Percentiles rank a stretch among this genome's conserved stretches.
phyloP scores from a whole-genome alignment of 2,888 invertebrate species.

The Cantharis rufa region DNA sequence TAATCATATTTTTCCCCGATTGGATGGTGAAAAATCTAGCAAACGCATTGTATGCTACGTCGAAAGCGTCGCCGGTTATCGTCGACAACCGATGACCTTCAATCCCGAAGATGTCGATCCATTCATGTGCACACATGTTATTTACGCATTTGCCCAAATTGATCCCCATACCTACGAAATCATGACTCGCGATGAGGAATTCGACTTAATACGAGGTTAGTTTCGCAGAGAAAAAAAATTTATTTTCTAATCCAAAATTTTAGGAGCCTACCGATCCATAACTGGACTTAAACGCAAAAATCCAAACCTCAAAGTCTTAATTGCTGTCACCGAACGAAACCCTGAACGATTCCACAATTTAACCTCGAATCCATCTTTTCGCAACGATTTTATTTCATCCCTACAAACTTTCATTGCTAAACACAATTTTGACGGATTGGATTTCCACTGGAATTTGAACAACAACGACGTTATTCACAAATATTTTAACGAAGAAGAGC shows the following conservation, averaged over 20 bases:
- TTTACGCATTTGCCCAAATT: conserved; percentile 73
- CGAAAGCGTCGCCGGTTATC: conserved; percentile 69
- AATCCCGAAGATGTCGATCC: conserved; percentile 67
- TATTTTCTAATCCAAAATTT: conserved; percentile 17
- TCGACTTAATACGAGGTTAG: conserved; percentile 72
- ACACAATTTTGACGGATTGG: conserved; percentile 80
- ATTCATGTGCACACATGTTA: conserved; percentile 72
- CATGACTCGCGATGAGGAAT: conserved; percentile 69
- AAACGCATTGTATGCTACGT: conserved; percentile 70
- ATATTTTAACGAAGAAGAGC: conserved; percentile 56
- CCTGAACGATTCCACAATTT: conserved; percentile 67
- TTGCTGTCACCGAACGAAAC: conserved; percentile 71
- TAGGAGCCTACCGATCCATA: conserved; percentile 74
- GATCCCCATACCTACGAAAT: conserved; percentile 68
- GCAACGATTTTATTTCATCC: conserved; percentile 66
- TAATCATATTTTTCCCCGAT: not conserved
- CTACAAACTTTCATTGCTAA: conserved; percentile 67
- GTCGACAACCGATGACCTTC: conserved; percentile 69
- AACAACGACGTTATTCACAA: conserved; percentile 58
- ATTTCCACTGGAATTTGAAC: conserved; percentile 80
- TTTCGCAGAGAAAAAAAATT: not conserved
- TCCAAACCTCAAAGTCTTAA: conserved; percentile 69
- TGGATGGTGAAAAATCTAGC: conserved; percentile 11
- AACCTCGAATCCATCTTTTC: conserved; percentile 61
- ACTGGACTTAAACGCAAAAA: conserved; percentile 69